Conservation (phyloP, 2,113 vertebrate genomes). For the Stigmatopora argus region DNA sequence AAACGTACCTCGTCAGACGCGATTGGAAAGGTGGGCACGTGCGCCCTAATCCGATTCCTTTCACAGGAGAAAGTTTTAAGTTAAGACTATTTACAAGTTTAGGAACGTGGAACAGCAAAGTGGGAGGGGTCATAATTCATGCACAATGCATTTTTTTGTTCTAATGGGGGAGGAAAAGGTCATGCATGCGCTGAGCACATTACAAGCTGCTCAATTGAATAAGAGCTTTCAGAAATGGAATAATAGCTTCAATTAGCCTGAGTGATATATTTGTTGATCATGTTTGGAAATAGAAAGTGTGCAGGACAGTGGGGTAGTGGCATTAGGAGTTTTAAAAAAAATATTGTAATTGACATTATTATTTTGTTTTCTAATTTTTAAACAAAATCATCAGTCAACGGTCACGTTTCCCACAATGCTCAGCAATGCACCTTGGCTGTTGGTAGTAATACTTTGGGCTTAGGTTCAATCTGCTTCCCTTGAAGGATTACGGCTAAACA, state of each 20-base stretch:
- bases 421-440: conserved; percentile 46
- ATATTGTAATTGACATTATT: no score
- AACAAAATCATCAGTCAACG: conserved; percentile 3
- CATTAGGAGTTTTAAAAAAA: no score
- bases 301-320: no score
- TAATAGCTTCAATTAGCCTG: not conserved
- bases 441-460: conserved; percentile 45
- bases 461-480: conserved; percentile 51
- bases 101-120: conserved; percentile 25
- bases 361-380: no score
- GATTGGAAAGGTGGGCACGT: not conserved
- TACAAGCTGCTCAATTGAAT: not conserved
- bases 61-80: not conserved
- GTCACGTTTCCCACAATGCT: conserved; percentile 23
- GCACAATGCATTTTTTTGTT: conserved; percentile 47
- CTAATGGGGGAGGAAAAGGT: not conserved
- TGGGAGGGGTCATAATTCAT: conserved; percentile 21
- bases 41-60: conserved; percentile 11
- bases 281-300: not conserved
- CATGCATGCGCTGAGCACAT: not conserved
- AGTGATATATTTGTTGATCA: not conserved
- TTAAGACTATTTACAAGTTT: conserved; percentile 16
- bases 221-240: not conserved
- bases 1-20: not conserved
- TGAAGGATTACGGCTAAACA: conserved; percentile 63